Evolutionary conservation across 2,797 vertebrate species (phyloP), one percentile per base, ranked within the genome.

Genomic region (Typhlichthys eigenmanni): DNA sequence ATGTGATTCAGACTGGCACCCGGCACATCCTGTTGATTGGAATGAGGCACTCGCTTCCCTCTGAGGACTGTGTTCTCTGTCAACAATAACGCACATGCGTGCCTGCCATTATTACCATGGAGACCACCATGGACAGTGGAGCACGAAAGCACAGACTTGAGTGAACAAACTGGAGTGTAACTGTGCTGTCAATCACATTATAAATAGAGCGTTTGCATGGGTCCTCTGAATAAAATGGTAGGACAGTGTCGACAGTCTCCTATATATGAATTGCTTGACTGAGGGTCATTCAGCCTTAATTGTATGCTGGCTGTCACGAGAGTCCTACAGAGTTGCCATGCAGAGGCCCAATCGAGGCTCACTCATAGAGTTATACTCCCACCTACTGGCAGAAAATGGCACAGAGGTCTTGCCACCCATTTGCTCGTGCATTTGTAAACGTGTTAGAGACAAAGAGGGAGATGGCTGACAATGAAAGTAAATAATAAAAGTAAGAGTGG

Each of bases 361-460:
- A 64, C 58, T 69, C 64, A 68, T 76, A 89, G 88, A 78, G 64
- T 62, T 69, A 83, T 86, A 90, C 89, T 89, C 64, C 85, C 91
- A 91, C 84, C 89, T 87, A 80, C 84, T 87, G 89, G 85, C 60
- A 48, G 43, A 11, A 55, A 0, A 1, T 3, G n/a, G 69, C 77
- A 81, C 56, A 64, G 43, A 60, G 24, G 13, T 5, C 58, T 55
- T 34, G 34, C 2, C 59, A 62, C 61, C 38, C 43, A 13, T 13
- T 29, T 12, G 14, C 9, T 24, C 9, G 24, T 54, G 10, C 9
- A 29, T 29, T 29, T 29, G 24, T 4, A 29, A 29, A 29, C 4
- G 0, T 4, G 24, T 29, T 29, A 29, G 24, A 29, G 24, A 29
- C 24, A 29, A 53, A 14, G 16, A 16, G 43, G 45, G 46, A 48